Evolutionary conservation across 1,140 invertebrate genomes (phyloP).

Genomic region (Drosophila dunni): DNA sequence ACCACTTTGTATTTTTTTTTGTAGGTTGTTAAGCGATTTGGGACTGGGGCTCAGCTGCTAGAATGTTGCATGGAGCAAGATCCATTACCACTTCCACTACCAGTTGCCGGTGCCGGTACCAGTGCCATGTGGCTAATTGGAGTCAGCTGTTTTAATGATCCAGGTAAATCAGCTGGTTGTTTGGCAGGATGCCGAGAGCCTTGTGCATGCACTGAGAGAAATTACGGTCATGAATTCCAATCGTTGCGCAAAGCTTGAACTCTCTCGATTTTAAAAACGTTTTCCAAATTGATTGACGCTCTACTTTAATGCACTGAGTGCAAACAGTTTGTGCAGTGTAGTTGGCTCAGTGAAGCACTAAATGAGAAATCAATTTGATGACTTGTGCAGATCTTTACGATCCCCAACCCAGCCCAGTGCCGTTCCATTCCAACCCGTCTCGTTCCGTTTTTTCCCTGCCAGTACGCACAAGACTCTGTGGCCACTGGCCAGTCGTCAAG

Average conservation of each 20-base stretch:
- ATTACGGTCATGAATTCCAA: conserved; percentile 12
- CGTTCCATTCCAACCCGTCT: conserved; percentile 6
- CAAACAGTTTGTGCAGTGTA: conserved; percentile 53
- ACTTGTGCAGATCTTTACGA: conserved; percentile 53
- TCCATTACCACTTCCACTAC: conserved; percentile 27
- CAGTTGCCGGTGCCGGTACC: conserved; percentile 43
- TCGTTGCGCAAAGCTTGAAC: no score
- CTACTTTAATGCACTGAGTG: conserved; percentile 15
- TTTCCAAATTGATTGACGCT: conserved; percentile 62
- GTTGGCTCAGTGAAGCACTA: conserved; percentile 41
- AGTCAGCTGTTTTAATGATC: conserved; percentile 76
- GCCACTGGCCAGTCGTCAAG: conserved; percentile 70
- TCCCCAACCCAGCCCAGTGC: conserved; percentile 19
- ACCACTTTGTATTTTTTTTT: conserved; percentile 10
- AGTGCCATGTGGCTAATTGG: conserved; percentile 76
- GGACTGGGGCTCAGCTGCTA: conserved; percentile 28
- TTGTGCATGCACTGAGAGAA: conserved; percentile 55
- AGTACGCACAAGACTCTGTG: conserved; percentile 35
- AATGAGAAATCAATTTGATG: conserved; percentile 80
- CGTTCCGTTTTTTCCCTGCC: no score
- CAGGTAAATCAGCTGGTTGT: conserved; percentile 70
- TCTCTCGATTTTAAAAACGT: conserved; percentile 11
- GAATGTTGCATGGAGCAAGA: conserved; percentile 22
- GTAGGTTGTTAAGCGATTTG: conserved; percentile 48
- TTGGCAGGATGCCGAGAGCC: conserved; percentile 47